phyloP scores from a whole-genome alignment of 2,113 vertebrate genomes.

The Puntigrus tetrazona region DNA sequence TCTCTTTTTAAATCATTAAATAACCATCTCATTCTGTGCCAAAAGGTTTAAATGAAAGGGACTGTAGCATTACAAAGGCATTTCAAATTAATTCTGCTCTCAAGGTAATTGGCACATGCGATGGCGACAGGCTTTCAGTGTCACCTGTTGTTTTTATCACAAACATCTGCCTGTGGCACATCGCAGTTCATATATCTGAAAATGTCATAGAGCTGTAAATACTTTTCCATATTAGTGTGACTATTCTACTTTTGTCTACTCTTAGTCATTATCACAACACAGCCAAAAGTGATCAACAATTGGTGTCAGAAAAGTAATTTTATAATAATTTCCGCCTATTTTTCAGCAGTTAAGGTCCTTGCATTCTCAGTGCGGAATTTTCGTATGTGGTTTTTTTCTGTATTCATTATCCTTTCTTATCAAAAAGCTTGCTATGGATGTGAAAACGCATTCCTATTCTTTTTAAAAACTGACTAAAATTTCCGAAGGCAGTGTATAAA shows the following conservation, averaged over 20 bases:
- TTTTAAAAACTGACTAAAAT: too few species aligned
- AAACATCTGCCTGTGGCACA: conserved; percentile 32
- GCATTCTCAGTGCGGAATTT: too few species aligned
- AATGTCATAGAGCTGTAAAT: conserved; percentile 57
- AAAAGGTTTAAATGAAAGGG: conserved; percentile 58
- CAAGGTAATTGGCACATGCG: conserved; percentile 60
- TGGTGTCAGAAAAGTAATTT: background rate
- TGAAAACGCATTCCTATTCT: too few species aligned
- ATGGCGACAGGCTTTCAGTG: conserved; percentile 41
- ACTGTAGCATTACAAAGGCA: conserved; percentile 58
- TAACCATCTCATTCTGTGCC: conserved; percentile 60
- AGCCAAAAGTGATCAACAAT: conserved; percentile 58
- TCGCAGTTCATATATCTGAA: background rate
- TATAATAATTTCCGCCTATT: background rate
- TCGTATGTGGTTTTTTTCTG: too few species aligned
- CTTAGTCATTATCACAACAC: conserved; percentile 47
- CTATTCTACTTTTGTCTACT: background rate
- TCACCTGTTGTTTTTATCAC: conserved; percentile 52
- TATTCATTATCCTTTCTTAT: too few species aligned
- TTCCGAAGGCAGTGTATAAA: too few species aligned
- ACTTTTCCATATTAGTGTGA: conserved; percentile 19
- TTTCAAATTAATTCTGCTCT: conserved; percentile 65
- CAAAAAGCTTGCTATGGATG: too few species aligned
- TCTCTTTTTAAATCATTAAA: conserved; percentile 60
- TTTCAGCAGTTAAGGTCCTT: background rate